Evolutionary conservation across 2,113 vertebrate genomes (phyloP).

Genomic region (Oryctolagus cuniculus): mOryCun1.1 NC_091436.1:127846001-127846500

Average conservation of each 20-base stretch:
- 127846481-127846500: not conserved
- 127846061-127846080: not conserved
- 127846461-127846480: not conserved
- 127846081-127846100: not conserved
- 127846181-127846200: not conserved
- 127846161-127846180: not conserved
- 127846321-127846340: not conserved
- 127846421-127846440: not conserved
- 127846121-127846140: not conserved
- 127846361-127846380: not conserved
- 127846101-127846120: not conserved
- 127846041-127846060: not conserved
- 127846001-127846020: not conserved
- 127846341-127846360: not conserved
- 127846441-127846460: not conserved
- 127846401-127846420: not conserved
- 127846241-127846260: not conserved
- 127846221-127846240: not conserved
- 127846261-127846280: not conserved
- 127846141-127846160: accelerated
- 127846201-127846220: not conserved
- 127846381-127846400: not conserved
- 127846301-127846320: not conserved
- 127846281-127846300: not conserved
- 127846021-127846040: not conserved